Evolutionary conservation across 2,113 vertebrate species (phyloP).

Genomic region (Ardeotis arabs): DNA sequence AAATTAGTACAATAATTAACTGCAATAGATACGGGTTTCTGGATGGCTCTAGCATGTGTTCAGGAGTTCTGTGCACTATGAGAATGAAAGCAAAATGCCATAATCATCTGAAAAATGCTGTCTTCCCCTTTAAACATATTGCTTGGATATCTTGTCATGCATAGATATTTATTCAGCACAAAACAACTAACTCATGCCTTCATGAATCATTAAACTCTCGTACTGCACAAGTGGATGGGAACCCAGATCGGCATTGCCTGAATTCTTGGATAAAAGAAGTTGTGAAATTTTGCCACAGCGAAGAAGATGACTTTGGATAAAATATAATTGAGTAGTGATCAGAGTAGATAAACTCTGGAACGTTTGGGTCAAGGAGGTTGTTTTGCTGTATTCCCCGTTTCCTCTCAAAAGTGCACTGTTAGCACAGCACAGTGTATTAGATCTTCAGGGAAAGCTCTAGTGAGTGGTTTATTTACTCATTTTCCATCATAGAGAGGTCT

Average conservation of each 20-base stretch:
- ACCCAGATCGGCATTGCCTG: background rate
- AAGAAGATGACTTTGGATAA: background rate
- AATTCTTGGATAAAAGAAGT: background rate
- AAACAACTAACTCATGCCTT: background rate
- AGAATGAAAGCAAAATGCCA: background rate
- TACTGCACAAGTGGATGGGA: background rate
- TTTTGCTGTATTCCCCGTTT: background rate
- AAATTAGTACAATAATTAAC: background rate
- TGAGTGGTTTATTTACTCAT: background rate
- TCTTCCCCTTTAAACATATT: background rate
- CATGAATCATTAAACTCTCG: background rate
- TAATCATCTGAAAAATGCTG: background rate
- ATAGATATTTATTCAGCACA: background rate
- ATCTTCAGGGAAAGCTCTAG: background rate
- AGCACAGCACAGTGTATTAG: background rate
- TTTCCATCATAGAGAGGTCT: background rate
- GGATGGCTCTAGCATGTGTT: background rate
- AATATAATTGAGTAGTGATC: background rate
- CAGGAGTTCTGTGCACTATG: background rate
- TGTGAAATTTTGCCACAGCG: background rate
- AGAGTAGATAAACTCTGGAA: background rate
- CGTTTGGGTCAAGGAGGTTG: background rate
- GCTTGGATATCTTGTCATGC: background rate
- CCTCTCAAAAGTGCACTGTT: background rate
- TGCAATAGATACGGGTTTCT: background rate